Evolutionary conservation across 2,797 vertebrate genomes (phyloP).

Genomic region (Poeciliopsis infans): DNA sequence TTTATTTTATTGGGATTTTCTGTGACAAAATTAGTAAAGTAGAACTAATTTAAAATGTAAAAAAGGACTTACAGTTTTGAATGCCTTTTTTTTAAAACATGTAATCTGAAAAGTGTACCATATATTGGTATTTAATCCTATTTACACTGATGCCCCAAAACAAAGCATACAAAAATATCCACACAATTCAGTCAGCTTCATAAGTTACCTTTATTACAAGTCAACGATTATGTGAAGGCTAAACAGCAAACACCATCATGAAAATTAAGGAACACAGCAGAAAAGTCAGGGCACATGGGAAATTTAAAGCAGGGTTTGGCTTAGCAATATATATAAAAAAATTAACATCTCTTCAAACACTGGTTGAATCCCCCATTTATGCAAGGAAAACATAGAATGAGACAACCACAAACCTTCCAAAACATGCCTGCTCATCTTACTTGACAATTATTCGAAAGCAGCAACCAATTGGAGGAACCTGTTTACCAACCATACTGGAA

Average conservation of each 20-base stretch:
- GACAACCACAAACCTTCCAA: background rate
- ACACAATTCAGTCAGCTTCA: background rate
- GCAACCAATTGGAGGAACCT: background rate
- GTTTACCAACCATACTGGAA: background rate
- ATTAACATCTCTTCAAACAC: background rate
- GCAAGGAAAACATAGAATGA: background rate
- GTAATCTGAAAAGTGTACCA: background rate
- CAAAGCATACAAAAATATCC: background rate
- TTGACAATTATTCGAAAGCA: background rate
- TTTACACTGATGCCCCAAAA: background rate
- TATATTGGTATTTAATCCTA: background rate
- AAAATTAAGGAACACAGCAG: background rate
- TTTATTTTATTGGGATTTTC: background rate
- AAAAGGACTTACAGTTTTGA: background rate
- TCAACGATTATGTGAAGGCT: background rate
- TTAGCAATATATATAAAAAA: background rate
- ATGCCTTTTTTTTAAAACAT: background rate
- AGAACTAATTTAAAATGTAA: too few species aligned
- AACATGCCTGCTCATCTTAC: background rate
- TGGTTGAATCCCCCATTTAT: background rate
- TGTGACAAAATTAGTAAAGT: slow-evolving; percentile 8
- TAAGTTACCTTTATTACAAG: background rate
- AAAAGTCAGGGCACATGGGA: background rate
- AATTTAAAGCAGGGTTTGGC: background rate
- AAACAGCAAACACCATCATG: background rate